Evolutionary conservation across 2,113 vertebrate genomes (phyloP), one percentile per base, ranked within the genome.

Genomic region (Dicerorhinus sumatrensis): DNA sequence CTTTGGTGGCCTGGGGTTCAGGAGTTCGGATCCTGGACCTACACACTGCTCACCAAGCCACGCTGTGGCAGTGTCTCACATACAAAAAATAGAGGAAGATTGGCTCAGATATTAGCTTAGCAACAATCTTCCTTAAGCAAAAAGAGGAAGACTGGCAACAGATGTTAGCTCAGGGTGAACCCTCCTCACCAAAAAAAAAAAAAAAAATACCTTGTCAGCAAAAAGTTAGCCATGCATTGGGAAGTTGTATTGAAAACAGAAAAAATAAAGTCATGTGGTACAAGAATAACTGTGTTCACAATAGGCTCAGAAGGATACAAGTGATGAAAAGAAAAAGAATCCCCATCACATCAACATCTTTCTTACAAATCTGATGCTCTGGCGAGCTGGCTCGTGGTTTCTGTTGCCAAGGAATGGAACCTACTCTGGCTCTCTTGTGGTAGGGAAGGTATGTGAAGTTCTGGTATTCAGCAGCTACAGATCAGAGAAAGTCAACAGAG

Each of bases 241-340:
- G 60, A 97, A 98, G 94, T 94, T 33, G 51, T 96, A 94, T 89
- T 97, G 96, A 97, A 98, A 97, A 95, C 14, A 63, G 90, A 91
- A 58, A 93, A 98, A 97, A 93, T 75, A 94, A 73, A 96, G 97
- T 95, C 62, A 94, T 48, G 33, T 80, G 3, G 79, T 85, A 31
- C 42, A 73, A 96, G 96, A 96, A 93, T 82, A 93, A 51, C 73
- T 96, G 48, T 86, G 63, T 93, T 97, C 36, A 96, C 89, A 89
- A 96, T 81, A 96, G 67, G 20, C 51, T 95, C 92, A 65, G 91
- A 98, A 96, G 72, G 73, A 95, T 69, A 67, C 16, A 96, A 51
- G 67, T 77, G 2, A 88, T 94, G 5, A 48, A 16, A n/a, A 27
- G 51, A 42, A 88, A 92, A 96, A 10, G 21, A 65, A 63, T n/a